These are phyloP conservation scores for Yponomeuta cagnagella DNA, from an alignment of 2,888 invertebrate genomes.

Conservation along the genomic window DNA sequence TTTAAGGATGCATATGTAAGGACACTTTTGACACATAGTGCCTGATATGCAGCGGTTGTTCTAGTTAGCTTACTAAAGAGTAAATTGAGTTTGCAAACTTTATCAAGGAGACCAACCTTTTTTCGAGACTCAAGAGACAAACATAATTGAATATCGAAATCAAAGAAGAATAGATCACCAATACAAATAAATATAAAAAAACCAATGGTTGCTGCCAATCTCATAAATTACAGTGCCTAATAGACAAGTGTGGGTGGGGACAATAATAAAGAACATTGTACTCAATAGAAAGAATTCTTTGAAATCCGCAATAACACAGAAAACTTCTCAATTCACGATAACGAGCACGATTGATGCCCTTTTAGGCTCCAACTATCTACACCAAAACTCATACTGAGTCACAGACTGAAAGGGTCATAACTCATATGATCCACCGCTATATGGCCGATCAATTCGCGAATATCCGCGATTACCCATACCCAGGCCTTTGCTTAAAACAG, in stretches of 20 bases:
- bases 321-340: slow-evolving; percentile 22
- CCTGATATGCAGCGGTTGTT: not conserved
- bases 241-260: not conserved
- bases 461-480: slow-evolving; percentile 21
- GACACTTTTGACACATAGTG: not conserved
- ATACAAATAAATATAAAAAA: too few species aligned
- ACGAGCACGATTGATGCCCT: slow-evolving; percentile 28
- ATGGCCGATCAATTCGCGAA: slow-evolving; percentile 29
- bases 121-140: too few species aligned
- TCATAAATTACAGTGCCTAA: not conserved
- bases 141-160: too few species aligned
- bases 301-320: not conserved
- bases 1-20: not conserved
- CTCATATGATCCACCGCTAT: slow-evolving; percentile 22
- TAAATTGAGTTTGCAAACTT: not conserved
- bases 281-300: not conserved
- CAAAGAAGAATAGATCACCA: too few species aligned
- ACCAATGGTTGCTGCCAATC: too few species aligned
- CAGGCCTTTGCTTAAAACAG: slow-evolving; percentile 28
- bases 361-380: slow-evolving; percentile 16
- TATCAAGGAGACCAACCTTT: too few species aligned
- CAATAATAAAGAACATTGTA: not conserved
- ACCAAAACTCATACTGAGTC: slow-evolving; percentile 6
- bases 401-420: slow-evolving; percentile 16
- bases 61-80: not conserved